Evolutionary conservation across 2,888 invertebrate genomes (phyloP), one percentile per base, ranked within the genome.

Genomic region (Cheilosia urbana): DNA sequence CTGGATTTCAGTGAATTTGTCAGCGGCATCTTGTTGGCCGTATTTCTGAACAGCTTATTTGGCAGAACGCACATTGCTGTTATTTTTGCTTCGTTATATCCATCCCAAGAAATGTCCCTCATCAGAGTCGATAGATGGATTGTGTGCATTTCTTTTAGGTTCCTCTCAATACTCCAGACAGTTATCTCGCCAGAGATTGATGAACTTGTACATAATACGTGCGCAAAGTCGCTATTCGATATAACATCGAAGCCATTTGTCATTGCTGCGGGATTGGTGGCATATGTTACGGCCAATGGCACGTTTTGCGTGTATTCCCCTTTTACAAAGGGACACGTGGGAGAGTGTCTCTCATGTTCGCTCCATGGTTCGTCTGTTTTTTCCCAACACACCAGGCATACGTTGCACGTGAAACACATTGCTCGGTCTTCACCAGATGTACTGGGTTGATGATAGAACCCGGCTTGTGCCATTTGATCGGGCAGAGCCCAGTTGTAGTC

Each of bases 311-410:
- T 98, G 90, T 97, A 98, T 92, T 98, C 98, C 42, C 98, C 98
- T 91, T 97, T 95, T 2, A 98, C 97, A 92, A 98, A 98, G 0
- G 98, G 97, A 91, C 98, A 98, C 89, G 95, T 95, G 15, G 98
- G 97, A 4, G 98, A 98, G 91, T 98, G 98, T 4, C 98, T 94
- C 92, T 98, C 98, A 91, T 98, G 98, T 91, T 98, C 98, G 88
- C 98, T 98, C 98, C 98, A 98, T 2, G 98, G 98, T 91, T 98
- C 98, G 92, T 98, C 98, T 0, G 97, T 97, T 89, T 98, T 96
- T 93, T 98, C 98, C 98, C 98, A 98, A 93, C 97, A 97, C 6
- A 98, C 98, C 27, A 98, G 94, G 91, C 98, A 98, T 11, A 98
- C 97, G 89, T 96, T 96, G 92, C 98, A 98, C 0, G 97, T 97